Percentiles rank a stretch among this genome's conserved stretches.
phyloP scores from a whole-genome alignment of 2,113 vertebrate genomes.

The Ancistrus triradiatus region DNA sequence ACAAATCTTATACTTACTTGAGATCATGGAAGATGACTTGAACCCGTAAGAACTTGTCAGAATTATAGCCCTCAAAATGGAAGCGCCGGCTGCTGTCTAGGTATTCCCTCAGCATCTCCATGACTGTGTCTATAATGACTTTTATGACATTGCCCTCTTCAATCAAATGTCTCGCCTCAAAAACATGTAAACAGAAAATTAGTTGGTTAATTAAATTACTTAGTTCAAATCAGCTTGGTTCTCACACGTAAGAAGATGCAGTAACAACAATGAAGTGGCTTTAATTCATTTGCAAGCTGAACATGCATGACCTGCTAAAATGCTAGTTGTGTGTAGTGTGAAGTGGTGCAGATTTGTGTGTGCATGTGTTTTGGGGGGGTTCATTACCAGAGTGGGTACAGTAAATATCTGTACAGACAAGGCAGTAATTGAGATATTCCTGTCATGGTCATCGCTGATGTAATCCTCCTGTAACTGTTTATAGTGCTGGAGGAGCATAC shows the following conservation, averaged over 20 bases:
- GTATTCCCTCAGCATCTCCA: slow-evolving; percentile 87
- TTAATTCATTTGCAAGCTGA: too few relatives aligned
- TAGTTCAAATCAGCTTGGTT: too few relatives aligned
- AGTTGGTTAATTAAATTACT: too few relatives aligned
- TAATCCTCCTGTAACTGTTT: slow-evolving; percentile 90
- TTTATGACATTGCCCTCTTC: slow-evolving; percentile 89
- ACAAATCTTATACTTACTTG: slow-evolving; percentile 65
- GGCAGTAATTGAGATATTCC: slow-evolving; percentile 87
- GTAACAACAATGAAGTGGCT: too few relatives aligned
- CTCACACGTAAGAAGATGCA: too few relatives aligned
- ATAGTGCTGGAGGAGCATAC: slow-evolving; percentile 76
- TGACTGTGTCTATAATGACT: slow-evolving; percentile 83
- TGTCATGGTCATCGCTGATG: slow-evolving; percentile 90
- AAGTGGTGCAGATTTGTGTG: not conserved
- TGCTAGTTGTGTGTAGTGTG: too few relatives aligned
- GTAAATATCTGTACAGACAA: slow-evolving; percentile 98
- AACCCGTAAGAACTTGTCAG: slow-evolving; percentile 84
- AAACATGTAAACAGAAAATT: not conserved
- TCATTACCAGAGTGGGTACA: slow-evolving; percentile 89
- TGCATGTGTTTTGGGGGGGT: not conserved
- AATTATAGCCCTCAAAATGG: slow-evolving; percentile 92
- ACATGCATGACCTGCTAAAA: too few relatives aligned
- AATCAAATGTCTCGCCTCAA: slow-evolving; percentile 89
- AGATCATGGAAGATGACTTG: slow-evolving; percentile 92
- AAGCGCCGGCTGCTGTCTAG: slow-evolving; percentile 86